phyloP scores from a whole-genome alignment of 2,797 vertebrate species.

The Chanos chanos region DNA sequence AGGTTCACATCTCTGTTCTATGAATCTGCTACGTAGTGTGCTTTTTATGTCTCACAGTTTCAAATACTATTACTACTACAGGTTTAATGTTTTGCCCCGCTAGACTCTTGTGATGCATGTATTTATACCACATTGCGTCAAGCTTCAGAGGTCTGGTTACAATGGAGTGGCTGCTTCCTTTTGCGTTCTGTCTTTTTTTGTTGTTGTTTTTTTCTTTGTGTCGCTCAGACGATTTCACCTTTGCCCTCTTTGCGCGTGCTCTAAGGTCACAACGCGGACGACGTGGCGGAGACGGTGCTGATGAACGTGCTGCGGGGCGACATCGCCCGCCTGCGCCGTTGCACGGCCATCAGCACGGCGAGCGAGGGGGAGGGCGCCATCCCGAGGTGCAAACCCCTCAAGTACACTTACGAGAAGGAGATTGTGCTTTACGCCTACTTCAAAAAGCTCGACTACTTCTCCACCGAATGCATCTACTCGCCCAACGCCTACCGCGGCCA shows the following conservation, averaged over 20 bases:
- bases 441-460: slow-evolving; percentile 87
- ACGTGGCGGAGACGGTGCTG: slow-evolving; percentile 84
- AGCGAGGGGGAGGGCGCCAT: slow-evolving; percentile 77
- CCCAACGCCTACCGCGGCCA: slow-evolving; percentile 89
- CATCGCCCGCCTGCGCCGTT: slow-evolving; percentile 79
- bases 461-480: slow-evolving; percentile 86
- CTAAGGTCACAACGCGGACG: slow-evolving; percentile 87
- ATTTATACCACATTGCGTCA: too few relatives aligned
- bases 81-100: too few relatives aligned
- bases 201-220: neutral
- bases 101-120: too few relatives aligned
- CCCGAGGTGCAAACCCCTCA: slow-evolving; percentile 84
- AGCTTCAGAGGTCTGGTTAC: too few relatives aligned
- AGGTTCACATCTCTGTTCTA: too few relatives aligned
- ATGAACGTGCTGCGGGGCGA: slow-evolving; percentile 90
- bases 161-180: too few relatives aligned
- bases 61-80: too few relatives aligned
- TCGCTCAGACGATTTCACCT: too few relatives aligned
- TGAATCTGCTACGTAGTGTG: too few relatives aligned
- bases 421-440: slow-evolving; percentile 92
- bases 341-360: slow-evolving; percentile 73
- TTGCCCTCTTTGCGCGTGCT: too few relatives aligned
- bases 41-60: too few relatives aligned
- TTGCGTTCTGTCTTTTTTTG: too few relatives aligned
- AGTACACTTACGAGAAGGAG: slow-evolving; percentile 90